Evolutionary conservation across 1,140 invertebrate genomes (phyloP).

Genomic region (Ceratitis capitata): DNA sequence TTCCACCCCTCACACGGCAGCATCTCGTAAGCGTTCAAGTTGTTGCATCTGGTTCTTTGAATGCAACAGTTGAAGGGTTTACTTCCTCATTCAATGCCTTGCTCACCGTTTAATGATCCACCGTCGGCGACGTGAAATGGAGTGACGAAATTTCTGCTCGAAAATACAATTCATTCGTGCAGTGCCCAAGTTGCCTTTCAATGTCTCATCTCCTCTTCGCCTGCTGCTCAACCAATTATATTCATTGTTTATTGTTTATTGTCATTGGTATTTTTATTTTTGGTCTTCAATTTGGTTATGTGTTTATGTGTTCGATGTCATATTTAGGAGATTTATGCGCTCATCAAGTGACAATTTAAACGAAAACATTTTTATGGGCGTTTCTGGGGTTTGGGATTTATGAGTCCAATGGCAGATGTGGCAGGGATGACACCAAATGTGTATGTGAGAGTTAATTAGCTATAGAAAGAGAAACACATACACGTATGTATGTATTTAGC

Average conservation of each 20-base stretch:
- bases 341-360: constrained; percentile 10
- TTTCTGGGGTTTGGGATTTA: not conserved
- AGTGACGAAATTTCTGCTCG: not conserved
- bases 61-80: not conserved
- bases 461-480: not conserved
- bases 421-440: not conserved
- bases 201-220: not conserved
- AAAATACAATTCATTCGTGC: no score
- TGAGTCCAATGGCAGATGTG: not conserved
- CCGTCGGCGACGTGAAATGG: not conserved
- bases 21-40: not conserved
- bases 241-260: not conserved
- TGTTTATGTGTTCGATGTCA: constrained; percentile 1
- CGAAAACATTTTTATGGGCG: not conserved
- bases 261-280: not conserved
- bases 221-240: not conserved
- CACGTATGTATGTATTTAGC: not conserved
- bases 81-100: not conserved
- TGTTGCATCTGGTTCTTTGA: not conserved
- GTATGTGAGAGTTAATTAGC: not conserved
- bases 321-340: constrained; percentile 6
- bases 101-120: not conserved
- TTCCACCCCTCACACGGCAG: not conserved
- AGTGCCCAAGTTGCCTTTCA: not conserved
- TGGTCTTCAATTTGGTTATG: not conserved